Percentiles rank a stretch among this genome's conserved stretches.
Evolutionary conservation across 2,797 vertebrate species (phyloP).

Genomic region (Iguana delicatissima): DNA sequence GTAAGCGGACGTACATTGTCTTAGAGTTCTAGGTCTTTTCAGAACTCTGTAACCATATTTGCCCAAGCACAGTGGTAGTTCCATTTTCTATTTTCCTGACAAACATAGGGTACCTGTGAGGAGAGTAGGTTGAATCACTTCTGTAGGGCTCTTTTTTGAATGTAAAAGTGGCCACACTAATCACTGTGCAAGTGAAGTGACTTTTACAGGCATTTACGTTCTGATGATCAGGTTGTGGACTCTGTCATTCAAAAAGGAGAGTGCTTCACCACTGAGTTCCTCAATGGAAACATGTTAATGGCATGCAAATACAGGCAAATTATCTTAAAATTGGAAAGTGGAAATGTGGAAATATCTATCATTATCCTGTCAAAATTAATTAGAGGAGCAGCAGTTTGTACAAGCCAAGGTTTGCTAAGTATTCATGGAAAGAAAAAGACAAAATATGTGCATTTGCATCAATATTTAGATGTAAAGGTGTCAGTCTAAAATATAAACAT

Average conservation of each 20-base stretch:
- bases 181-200: background rate
- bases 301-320: constrained; percentile 43
- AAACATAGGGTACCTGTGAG: background rate
- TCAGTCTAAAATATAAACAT: constrained; percentile 59
- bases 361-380: constrained; percentile 66
- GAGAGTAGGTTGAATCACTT: too few relatives aligned
- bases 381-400: constrained; percentile 50
- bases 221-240: too few relatives aligned
- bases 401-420: constrained; percentile 54
- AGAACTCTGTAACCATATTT: background rate
- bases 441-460: constrained; percentile 41
- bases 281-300: constrained; percentile 35
- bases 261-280: constrained; percentile 23
- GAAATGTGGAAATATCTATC: constrained; percentile 59
- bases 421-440: constrained; percentile 39
- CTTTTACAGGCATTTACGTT: background rate
- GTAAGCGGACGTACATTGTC: background rate
- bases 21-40: background rate
- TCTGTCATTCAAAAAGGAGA: too few relatives aligned
- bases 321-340: constrained; percentile 46
- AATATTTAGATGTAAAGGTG: constrained; percentile 67
- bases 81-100: background rate
- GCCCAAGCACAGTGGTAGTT: background rate
- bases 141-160: background rate
- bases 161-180: background rate